These are phyloP conservation scores for Eutrigla gurnardus DNA, from an alignment of 2,797 vertebrate genomes.

Conservation along the genomic window DNA sequence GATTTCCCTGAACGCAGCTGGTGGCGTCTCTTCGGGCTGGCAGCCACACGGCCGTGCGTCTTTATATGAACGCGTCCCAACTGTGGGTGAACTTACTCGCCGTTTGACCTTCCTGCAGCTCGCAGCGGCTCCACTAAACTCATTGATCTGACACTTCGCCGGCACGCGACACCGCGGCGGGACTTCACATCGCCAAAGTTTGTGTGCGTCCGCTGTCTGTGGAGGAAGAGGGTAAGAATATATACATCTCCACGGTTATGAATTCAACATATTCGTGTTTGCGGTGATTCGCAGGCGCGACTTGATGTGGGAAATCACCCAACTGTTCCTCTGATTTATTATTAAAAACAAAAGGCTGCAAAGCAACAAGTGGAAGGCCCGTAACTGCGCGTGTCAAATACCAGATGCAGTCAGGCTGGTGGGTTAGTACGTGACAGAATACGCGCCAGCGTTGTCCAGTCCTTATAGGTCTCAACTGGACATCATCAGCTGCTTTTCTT, in stretches of 20 bases:
- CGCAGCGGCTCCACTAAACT: not conserved
- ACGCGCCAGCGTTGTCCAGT: not conserved
- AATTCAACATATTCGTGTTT: not conserved
- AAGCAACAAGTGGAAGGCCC: conserved; percentile 33
- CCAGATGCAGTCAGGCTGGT: no score
- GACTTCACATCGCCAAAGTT: conserved; percentile 36
- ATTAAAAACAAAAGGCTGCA: not conserved
- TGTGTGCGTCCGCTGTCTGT: conserved; percentile 12
- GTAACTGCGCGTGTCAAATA: not conserved
- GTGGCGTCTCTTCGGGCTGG: conserved; percentile 12
- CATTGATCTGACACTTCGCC: not conserved
- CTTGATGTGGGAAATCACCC: not conserved
- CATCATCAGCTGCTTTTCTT: not conserved
- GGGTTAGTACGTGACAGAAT: conserved; percentile 27
- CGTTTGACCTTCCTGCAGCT: not conserved
- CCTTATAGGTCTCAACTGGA: not conserved
- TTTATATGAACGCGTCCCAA: not conserved
- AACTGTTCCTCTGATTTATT: not conserved
- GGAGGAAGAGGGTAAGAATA: conserved; percentile 45
- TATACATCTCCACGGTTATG: not conserved
- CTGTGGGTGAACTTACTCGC: not conserved
- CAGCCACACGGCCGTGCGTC: not conserved
- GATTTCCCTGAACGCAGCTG: conserved; percentile 30
- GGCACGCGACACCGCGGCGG: not conserved
- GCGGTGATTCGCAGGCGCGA: not conserved